Conservation (phyloP, 1,140 invertebrate genomes). For the Homalodisca vitripennis region DNA sequence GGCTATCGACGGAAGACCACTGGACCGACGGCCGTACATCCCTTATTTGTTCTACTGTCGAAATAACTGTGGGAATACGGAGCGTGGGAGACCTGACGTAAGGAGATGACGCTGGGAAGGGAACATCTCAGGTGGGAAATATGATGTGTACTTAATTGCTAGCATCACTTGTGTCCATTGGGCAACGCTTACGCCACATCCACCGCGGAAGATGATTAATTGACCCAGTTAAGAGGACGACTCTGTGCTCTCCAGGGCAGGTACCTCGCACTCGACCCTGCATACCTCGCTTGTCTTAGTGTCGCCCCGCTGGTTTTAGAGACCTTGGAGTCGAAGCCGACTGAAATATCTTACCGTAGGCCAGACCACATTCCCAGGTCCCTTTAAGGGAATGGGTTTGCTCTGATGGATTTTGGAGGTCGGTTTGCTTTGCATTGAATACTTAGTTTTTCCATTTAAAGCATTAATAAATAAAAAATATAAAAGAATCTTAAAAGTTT, state of each 20-base stretch:
- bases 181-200: conserved; percentile 4
- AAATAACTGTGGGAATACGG: conserved; percentile 10
- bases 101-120: conserved; percentile 22
- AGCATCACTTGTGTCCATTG: background rate
- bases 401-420: too few relatives aligned
- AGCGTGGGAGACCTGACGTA: conserved; percentile 17
- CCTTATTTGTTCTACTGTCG: conserved; percentile 17
- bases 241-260: background rate
- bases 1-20: conserved; percentile 6
- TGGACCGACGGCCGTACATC: background rate
- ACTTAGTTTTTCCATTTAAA: too few relatives aligned
- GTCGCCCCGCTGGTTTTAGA: too few relatives aligned
- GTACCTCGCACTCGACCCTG: too few relatives aligned
- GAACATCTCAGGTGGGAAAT: conserved; percentile 22
- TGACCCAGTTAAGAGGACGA: conserved; percentile 11
- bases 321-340: background rate
- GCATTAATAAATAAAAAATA: too few relatives aligned
- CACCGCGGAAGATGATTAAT: background rate
- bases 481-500: too few relatives aligned
- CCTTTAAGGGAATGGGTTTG: background rate
- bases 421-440: too few relatives aligned
- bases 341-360: background rate
- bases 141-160: conserved; percentile 24
- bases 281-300: too few relatives aligned
- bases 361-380: background rate